Conservation (phyloP, 2,888 invertebrate species). For the Lepas anatifera region DNA sequence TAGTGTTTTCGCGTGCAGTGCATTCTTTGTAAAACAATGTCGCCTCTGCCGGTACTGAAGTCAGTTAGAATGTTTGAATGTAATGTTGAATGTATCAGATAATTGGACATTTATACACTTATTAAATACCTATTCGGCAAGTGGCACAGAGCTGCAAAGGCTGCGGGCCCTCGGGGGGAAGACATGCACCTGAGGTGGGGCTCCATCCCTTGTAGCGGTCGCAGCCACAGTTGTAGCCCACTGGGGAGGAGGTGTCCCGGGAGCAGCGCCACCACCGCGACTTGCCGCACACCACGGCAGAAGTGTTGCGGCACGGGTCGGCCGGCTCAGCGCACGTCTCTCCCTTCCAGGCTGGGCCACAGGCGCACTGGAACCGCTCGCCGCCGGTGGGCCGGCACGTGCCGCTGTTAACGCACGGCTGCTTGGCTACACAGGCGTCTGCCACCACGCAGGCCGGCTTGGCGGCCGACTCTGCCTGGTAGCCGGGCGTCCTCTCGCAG, state of each 20-base stretch:
- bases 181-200: background rate
- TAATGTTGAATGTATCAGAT: too few species aligned
- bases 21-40: too few species aligned
- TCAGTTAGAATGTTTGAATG: too few species aligned
- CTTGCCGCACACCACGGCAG: background rate
- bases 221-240: constrained; percentile 5
- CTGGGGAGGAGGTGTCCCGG: background rate
- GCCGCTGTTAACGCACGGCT: background rate
- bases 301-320: background rate
- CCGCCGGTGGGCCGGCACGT: background rate
- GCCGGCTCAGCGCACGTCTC: background rate
- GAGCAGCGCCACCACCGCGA: background rate
- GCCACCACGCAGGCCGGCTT: background rate
- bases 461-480: background rate
- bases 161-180: too few species aligned
- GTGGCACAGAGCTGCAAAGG: too few species aligned
- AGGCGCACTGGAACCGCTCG: background rate
- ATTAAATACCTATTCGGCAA: too few species aligned
- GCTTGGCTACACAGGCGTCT: background rate
- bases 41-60: too few species aligned
- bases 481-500: background rate
- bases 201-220: background rate
- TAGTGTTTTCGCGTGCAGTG: too few species aligned
- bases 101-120: too few species aligned
- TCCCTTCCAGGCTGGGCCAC: background rate